Percentiles rank a stretch among this genome's conserved stretches.
phyloP scores from a whole-genome alignment of 1,140 invertebrate species.

The Bombus confusus region DNA sequence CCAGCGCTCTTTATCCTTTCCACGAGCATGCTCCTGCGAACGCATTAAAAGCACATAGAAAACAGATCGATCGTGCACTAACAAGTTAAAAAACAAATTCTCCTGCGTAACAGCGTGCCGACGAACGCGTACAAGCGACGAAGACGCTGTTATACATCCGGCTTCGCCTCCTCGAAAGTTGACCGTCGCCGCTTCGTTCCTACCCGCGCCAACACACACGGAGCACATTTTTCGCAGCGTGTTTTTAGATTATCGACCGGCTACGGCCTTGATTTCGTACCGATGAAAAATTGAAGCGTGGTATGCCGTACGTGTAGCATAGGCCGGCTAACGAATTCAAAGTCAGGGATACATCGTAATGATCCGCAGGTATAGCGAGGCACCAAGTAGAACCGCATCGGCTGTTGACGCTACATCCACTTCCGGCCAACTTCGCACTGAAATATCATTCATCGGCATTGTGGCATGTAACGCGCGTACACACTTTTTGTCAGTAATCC shows the following conservation, averaged over 20 bases:
- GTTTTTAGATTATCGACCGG: slow-evolving; percentile 68
- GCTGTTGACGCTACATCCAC: slow-evolving; percentile 10
- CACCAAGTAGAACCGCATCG: neutral
- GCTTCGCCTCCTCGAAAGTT: neutral
- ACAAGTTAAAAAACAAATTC: neutral
- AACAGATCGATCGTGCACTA: slow-evolving; percentile 9
- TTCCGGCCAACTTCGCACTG: neutral
- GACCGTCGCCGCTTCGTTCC: too few relatives aligned
- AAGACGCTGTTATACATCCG: too few relatives aligned
- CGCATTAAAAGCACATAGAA: neutral
- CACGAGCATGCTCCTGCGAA: too few relatives aligned
- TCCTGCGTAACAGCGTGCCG: too few relatives aligned
- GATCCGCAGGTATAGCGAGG: neutral
- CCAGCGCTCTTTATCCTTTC: neutral
- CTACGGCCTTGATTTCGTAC: slow-evolving; percentile 68
- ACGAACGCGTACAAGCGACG: too few relatives aligned
- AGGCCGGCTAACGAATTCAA: slow-evolving; percentile 55
- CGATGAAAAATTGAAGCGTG: slow-evolving; percentile 70
- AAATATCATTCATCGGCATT: neutral
- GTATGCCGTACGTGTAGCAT: slow-evolving; percentile 27
- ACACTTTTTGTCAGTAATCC: too few relatives aligned
- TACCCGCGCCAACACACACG: neutral
- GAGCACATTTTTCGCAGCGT: slow-evolving; percentile 17
- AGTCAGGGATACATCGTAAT: slow-evolving; percentile 58
- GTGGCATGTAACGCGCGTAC: too few relatives aligned